Conservation (phyloP, 1,140 invertebrate genomes). For the Pogonus chalceus region DNA sequence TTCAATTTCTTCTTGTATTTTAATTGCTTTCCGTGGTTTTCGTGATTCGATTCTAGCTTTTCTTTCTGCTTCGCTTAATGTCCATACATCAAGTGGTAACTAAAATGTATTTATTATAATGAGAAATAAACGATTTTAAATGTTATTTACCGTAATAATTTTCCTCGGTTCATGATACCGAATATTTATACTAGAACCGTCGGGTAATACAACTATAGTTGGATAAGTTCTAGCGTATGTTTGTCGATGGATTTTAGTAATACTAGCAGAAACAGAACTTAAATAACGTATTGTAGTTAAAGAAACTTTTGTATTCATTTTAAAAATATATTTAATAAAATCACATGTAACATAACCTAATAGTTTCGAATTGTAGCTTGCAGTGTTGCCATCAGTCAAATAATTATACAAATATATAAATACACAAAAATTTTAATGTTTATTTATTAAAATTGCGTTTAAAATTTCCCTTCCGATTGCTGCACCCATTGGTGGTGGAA, state of each 20-base stretch:
- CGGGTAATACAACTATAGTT: slow-evolving; percentile 60
- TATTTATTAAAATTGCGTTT: too few species aligned
- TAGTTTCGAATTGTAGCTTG: too few species aligned
- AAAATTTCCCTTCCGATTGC: slow-evolving; percentile 71
- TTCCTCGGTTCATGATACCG: slow-evolving; percentile 71
- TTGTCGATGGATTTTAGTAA: slow-evolving; percentile 30
- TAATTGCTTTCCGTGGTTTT: slow-evolving; percentile 64
- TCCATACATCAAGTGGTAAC: slow-evolving; percentile 65
- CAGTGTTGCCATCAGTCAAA: too few species aligned
- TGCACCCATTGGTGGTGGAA: slow-evolving; percentile 69
- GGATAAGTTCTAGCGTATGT: slow-evolving; percentile 28
- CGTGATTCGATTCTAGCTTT: slow-evolving; percentile 52
- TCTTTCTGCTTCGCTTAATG: slow-evolving; percentile 57
- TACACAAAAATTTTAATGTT: too few species aligned
- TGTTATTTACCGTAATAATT: slow-evolving; percentile 62
- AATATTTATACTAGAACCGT: slow-evolving; percentile 76
- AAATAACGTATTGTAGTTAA: slow-evolving; percentile 18
- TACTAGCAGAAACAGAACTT: slow-evolving; percentile 28
- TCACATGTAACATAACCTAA: too few species aligned
- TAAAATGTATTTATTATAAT: slow-evolving; percentile 33
- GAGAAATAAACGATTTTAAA: background rate
- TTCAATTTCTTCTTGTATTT: slow-evolving; percentile 62
- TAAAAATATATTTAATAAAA: too few species aligned
- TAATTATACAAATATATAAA: too few species aligned
- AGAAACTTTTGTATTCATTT: background rate